These are phyloP conservation scores for Littorina saxatilis DNA, from an alignment of 1,140 invertebrate genomes.

Conservation along the genomic window DNA sequence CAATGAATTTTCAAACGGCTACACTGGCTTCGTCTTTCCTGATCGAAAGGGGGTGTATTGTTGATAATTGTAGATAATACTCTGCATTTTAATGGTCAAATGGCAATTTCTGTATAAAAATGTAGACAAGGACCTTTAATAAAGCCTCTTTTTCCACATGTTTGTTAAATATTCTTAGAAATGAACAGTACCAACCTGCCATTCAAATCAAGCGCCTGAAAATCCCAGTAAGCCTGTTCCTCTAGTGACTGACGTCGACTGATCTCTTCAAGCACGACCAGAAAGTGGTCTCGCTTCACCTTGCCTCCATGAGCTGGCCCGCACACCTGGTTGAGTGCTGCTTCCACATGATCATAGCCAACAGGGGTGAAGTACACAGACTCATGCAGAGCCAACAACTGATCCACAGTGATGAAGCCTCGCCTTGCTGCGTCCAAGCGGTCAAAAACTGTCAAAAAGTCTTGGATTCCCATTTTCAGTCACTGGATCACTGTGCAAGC, in stretches of 20 bases:
- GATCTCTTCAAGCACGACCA: slow-evolving; percentile 63
- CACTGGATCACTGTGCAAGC: neutral
- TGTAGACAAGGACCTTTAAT: too few relatives aligned
- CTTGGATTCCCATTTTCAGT: slow-evolving; percentile 63
- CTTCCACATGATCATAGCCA: slow-evolving; percentile 55
- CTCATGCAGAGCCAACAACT: slow-evolving; percentile 60
- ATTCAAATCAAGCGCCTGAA: slow-evolving; percentile 65
- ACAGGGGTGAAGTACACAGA: slow-evolving; percentile 57
- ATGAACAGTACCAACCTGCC: slow-evolving; percentile 48
- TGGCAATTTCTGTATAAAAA: too few relatives aligned
- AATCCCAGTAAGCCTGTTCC: slow-evolving; percentile 69
- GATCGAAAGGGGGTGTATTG: too few relatives aligned
- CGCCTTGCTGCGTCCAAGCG: slow-evolving; percentile 58
- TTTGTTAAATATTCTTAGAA: too few relatives aligned
- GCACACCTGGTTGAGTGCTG: slow-evolving; percentile 61
- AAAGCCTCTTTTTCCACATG: too few relatives aligned
- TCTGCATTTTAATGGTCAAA: too few relatives aligned
- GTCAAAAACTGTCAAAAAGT: slow-evolving; percentile 65
- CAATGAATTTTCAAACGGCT: too few relatives aligned
- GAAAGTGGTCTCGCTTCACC: slow-evolving; percentile 53
- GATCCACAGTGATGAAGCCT: slow-evolving; percentile 57
- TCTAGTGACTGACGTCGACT: slow-evolving; percentile 60
- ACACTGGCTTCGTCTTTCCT: too few relatives aligned
- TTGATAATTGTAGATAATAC: too few relatives aligned
- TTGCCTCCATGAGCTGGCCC: slow-evolving; percentile 41